phyloP scores from a whole-genome alignment of 53 echinoderm and acorn worm species.

The Hippasteria phrygiana region DNA sequence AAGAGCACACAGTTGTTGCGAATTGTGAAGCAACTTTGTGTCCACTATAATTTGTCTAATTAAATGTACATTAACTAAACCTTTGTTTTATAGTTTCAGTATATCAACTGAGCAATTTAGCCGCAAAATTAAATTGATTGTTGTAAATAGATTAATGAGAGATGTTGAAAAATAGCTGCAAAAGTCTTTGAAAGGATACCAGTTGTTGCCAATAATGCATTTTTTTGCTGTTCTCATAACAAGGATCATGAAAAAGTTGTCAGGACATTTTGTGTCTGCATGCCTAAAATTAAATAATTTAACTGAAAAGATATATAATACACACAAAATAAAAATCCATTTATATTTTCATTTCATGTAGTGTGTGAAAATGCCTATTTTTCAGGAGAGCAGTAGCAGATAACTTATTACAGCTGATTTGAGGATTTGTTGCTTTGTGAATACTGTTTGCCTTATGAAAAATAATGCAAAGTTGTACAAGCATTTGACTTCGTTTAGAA shows the following conservation, averaged over 20 bases:
- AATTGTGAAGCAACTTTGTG: neutral
- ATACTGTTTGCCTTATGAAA: slow-evolving; percentile 53
- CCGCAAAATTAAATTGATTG: neutral
- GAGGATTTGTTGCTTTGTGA: neutral
- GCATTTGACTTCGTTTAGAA: neutral
- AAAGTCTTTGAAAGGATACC: no score
- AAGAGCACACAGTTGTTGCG: no score
- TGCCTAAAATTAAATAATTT: neutral
- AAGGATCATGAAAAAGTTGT: neutral
- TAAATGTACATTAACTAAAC: neutral
- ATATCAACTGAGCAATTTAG: neutral
- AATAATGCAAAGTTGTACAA: neutral
- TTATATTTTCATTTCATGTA: slow-evolving; percentile 21
- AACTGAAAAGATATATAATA: neutral
- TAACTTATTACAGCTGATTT: slow-evolving; percentile 23
- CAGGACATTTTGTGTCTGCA: neutral
- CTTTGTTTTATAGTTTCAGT: neutral
- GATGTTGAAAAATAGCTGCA: neutral
- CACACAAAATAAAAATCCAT: neutral
- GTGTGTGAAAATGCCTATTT: neutral
- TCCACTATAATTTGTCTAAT: neutral
- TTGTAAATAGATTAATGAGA: neutral
- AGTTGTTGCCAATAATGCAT: neutral
- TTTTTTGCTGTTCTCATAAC: neutral
- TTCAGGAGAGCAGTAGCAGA: neutral